phyloP scores from a whole-genome alignment of 2,113 vertebrate species.

The Caranx melampygus region DNA sequence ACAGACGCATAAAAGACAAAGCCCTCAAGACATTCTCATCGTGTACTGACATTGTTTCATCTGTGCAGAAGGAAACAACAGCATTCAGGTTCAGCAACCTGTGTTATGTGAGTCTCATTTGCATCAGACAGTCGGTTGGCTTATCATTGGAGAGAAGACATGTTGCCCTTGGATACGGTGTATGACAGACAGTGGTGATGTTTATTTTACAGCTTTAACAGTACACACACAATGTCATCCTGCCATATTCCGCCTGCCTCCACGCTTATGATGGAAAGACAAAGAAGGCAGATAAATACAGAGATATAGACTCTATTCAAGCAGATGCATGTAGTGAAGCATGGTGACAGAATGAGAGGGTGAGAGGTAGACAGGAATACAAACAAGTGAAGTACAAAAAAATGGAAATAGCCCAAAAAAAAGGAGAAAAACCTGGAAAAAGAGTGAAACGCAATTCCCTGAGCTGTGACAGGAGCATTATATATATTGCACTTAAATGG shows the following conservation, averaged over 20 bases:
- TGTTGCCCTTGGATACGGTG: slow-evolving; percentile 65
- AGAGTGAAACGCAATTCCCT: slow-evolving; percentile 18
- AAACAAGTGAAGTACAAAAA: not conserved
- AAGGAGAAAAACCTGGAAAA: not conserved
- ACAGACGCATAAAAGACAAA: slow-evolving; percentile 33
- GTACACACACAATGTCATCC: slow-evolving; percentile 40
- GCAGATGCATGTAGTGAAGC: slow-evolving; percentile 1
- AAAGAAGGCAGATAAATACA: slow-evolving; percentile 24
- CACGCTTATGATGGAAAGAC: slow-evolving; percentile 19
- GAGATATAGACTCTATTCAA: slow-evolving; percentile 2
- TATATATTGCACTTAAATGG: slow-evolving; percentile 38
- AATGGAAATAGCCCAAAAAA: not conserved
- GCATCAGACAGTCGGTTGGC: slow-evolving; percentile 40
- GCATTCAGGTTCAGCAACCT: slow-evolving; percentile 47
- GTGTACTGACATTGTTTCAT: slow-evolving; percentile 54
- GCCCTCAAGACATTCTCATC: slow-evolving; percentile 46
- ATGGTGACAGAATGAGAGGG: slow-evolving; percentile 10
- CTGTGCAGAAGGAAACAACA: slow-evolving; percentile 39
- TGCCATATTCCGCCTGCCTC: slow-evolving; percentile 19
- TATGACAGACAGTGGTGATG: slow-evolving; percentile 54
- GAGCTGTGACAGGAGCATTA: slow-evolving; percentile 27
- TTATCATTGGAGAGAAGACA: slow-evolving; percentile 48
- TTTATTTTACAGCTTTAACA: slow-evolving; percentile 67
- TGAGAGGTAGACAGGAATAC: slow-evolving; percentile 15
- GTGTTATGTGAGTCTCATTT: slow-evolving; percentile 51